Evolutionary conservation across 1,140 invertebrate genomes (phyloP).

Genomic region (Drosophila tropicalis): DNA sequence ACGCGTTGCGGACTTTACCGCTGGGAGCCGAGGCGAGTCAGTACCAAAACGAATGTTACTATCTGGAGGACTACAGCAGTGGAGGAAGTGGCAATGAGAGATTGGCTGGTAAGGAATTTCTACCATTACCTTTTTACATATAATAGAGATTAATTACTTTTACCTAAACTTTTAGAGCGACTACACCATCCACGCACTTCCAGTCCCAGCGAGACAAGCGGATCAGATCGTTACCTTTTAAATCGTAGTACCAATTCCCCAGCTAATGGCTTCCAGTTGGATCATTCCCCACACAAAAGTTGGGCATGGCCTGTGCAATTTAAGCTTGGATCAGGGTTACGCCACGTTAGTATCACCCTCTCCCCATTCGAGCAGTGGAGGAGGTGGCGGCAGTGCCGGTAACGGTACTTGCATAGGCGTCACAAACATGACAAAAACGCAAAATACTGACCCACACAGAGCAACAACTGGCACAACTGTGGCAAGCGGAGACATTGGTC

Average conservation of each 20-base stretch:
- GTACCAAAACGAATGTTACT: conserved; percentile 80
- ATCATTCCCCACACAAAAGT: conserved; percentile 76
- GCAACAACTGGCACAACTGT: conserved; percentile 36
- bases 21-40: conserved; percentile 76
- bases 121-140: too few species aligned
- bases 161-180: conserved; percentile 38
- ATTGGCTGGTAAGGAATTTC: conserved; percentile 74
- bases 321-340: conserved; percentile 89
- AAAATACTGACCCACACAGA: not conserved
- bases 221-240: conserved; percentile 80
- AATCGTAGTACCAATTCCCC: conserved; percentile 78
- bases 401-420: conserved; percentile 55
- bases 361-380: conserved; percentile 68
- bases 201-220: conserved; percentile 82
- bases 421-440: not conserved
- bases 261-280: conserved; percentile 71
- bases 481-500: conserved; percentile 51
- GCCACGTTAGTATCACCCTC: conserved; percentile 88
- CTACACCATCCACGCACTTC: conserved; percentile 73
- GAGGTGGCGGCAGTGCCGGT: conserved; percentile 49
- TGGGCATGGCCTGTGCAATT: conserved; percentile 79
- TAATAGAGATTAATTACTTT: not conserved
- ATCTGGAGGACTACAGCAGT: conserved; percentile 78
- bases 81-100: conserved; percentile 74
- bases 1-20: conserved; percentile 69